Base-by-base conservation (phyloP, 2,888 invertebrate species). In the Clunio marinus region DNA sequence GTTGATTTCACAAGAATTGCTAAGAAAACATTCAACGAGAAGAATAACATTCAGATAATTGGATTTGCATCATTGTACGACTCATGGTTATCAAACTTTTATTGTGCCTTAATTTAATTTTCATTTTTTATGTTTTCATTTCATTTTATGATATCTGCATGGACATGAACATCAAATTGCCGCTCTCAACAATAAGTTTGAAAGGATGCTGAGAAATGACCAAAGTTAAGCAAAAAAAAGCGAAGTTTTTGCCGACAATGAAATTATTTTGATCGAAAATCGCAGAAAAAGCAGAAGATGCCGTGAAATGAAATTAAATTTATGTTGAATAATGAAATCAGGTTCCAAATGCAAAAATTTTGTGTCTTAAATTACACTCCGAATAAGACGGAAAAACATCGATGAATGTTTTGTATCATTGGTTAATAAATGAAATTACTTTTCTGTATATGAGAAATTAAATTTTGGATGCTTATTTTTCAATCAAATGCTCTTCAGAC, bases 91-190 rank as follows among this genome's bases (percentile, higher is more conserved):
- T 62, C 45, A 63, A 55, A 55, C 24, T 63, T 66, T 66, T 66
- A 66, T 66, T 66, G 66, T 45, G 32, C 55, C 25, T 66, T 66
- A 55, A 66, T 55, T 66, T 66, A 35, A 66, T 55, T 66, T 66
- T 27, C 20, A 20, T 22, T 62, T 66, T 66, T 66, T 66, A 66
- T 66, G 66, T 66, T 66, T 66, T 66, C 66, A 66, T 66, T 55
- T 55, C 55, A 55, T 66, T 15, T 35, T 66, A 55, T 66, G 46
- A 55, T 32, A 55, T 66, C 27, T 57, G 27, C 27, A 25, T 57
- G 57, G n/a, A 4, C 13, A 57, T 20, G n/a, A 27, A 24, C 57
- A 25, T 57, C 57, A 57, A 57, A 57, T 57, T 57, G 27, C 57
- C 57, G 27, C 13, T 20, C 57, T 7, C 22, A 57, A 57, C n/a